Evolutionary conservation across 2,113 vertebrate genomes (phyloP).

Genomic region (Scomber japonicus): DNA sequence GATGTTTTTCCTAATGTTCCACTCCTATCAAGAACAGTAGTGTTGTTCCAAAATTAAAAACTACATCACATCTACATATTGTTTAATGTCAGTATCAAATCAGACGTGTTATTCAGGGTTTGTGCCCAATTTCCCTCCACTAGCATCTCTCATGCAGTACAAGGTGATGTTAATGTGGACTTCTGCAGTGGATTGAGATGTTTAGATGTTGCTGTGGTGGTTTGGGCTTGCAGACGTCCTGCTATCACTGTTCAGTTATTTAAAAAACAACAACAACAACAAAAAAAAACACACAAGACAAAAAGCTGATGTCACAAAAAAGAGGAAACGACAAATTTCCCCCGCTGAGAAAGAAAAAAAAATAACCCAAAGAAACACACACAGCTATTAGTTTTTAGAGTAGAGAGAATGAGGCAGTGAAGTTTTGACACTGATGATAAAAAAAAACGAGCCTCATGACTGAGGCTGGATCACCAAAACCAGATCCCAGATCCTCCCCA

Average conservation of each 20-base stretch:
- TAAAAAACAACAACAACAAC: too few relatives aligned
- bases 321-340: constrained; percentile 19
- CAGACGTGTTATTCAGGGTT: constrained; percentile 17
- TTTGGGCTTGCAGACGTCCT: neutral
- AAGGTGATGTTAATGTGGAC: neutral
- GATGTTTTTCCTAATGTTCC: neutral
- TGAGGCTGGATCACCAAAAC: too few relatives aligned
- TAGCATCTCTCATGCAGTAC: neutral
- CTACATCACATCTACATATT: constrained; percentile 44
- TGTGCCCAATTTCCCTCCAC: neutral
- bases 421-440: neutral
- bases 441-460: neutral
- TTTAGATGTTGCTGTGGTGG: neutral
- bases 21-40: neutral
- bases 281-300: neutral
- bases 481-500: too few relatives aligned
- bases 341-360: neutral
- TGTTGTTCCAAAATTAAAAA: constrained; percentile 6
- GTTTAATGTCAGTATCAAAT: constrained; percentile 29
- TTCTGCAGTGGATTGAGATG: neutral
- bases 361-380: neutral
- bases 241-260: neutral
- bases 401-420: constrained; percentile 7
- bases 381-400: neutral
- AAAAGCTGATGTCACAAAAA: neutral